phyloP scores from a whole-genome alignment of 2,113 vertebrate species.

The Pteronura brasiliensis region DNA sequence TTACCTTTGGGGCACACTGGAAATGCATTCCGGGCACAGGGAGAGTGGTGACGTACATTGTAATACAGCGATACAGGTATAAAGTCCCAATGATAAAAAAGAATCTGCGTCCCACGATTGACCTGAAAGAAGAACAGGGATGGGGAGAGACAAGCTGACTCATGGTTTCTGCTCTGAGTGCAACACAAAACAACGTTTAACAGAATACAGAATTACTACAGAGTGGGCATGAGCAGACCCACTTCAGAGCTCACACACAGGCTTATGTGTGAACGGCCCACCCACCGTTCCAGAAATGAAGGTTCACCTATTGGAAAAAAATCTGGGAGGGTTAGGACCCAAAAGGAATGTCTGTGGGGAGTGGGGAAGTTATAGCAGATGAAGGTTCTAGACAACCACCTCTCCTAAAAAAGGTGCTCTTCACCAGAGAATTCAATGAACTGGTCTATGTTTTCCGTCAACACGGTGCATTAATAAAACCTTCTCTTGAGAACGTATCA shows the following conservation, averaged over 20 bases:
- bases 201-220: not conserved
- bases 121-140: slow-evolving; percentile 80
- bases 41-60: slow-evolving; percentile 97
- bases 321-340: not conserved
- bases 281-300: not conserved
- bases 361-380: not conserved
- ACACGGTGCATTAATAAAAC: not conserved
- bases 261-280: not conserved
- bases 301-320: not conserved
- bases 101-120: slow-evolving; percentile 94
- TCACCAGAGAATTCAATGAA: not conserved
- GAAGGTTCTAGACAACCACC: not conserved
- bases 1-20: slow-evolving; percentile 96
- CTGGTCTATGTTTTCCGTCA: not conserved
- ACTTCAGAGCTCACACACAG: not conserved
- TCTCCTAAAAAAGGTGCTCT: not conserved
- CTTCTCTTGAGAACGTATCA: not conserved
- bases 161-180: not conserved
- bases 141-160: not conserved
- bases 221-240: not conserved
- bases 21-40: slow-evolving; percentile 98
- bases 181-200: not conserved
- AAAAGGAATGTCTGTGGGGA: not conserved
- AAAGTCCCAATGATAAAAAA: slow-evolving; percentile 97
- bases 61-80: slow-evolving; percentile 96